These are phyloP conservation scores for Anabas testudineus DNA, from an alignment of 2,797 vertebrate species.

Conservation along the genomic window DNA sequence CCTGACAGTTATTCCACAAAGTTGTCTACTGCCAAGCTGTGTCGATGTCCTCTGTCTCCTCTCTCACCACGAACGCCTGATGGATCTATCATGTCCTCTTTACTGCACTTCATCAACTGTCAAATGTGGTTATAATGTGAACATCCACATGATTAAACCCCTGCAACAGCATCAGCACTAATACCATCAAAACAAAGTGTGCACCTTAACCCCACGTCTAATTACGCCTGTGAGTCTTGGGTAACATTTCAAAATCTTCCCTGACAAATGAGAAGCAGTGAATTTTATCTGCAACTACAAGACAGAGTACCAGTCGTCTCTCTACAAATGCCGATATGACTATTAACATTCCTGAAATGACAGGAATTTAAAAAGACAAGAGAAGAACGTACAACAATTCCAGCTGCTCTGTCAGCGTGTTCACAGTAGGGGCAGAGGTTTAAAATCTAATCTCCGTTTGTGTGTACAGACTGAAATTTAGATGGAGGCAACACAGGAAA, in stretches of 20 bases:
- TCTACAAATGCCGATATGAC: neutral
- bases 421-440: neutral
- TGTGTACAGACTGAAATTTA: neutral
- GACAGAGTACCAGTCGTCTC: neutral
- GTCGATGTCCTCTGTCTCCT: neutral
- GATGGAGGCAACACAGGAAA: constrained; percentile 14
- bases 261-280: constrained; percentile 21
- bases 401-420: neutral
- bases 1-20: constrained; percentile 13
- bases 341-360: neutral
- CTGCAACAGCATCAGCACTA: constrained; percentile 13
- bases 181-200: constrained; percentile 39
- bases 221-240: constrained; percentile 31
- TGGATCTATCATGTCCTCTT: constrained; percentile 23
- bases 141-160: neutral
- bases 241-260: constrained; percentile 9
- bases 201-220: constrained; percentile 28
- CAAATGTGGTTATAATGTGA: constrained; percentile 18
- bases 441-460: neutral
- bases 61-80: constrained; percentile 1
- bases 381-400: neutral
- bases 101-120: constrained; percentile 30
- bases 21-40: constrained; percentile 10
- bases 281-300: neutral
- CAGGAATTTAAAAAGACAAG: neutral